A percentile compares a stretch with the other conserved stretches of the same genome.
These are phyloP conservation scores for Pachypeltis micranthus DNA, from an alignment of 1,140 invertebrate genomes.

Conservation along the genomic window DNA sequence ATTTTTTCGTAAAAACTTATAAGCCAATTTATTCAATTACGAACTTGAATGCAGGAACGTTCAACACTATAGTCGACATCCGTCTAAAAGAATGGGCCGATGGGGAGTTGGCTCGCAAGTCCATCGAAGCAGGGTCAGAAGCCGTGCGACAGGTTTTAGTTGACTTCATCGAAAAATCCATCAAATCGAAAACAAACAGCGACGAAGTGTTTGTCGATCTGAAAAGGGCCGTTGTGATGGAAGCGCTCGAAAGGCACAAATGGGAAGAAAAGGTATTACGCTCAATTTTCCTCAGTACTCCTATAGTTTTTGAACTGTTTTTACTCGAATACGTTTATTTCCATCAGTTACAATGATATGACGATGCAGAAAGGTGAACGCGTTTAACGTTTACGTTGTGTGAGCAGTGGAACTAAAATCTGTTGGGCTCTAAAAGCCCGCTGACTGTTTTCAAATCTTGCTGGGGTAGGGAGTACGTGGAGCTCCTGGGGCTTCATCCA, in stretches of 20 bases:
- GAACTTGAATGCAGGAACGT: constrained; percentile 56
- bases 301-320: too few relatives aligned
- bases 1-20: constrained; percentile 9
- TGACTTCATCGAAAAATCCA: constrained; percentile 60
- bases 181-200: constrained; percentile 53
- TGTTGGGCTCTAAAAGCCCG: too few relatives aligned
- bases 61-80: constrained; percentile 95
- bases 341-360: too few relatives aligned
- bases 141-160: constrained; percentile 76
- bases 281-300: too few relatives aligned
- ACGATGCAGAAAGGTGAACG: too few relatives aligned
- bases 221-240: constrained; percentile 76
- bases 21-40: neutral
- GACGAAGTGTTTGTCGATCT: constrained; percentile 86
- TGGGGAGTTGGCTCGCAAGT: constrained; percentile 66
- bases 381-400: too few relatives aligned
- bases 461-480: too few relatives aligned
- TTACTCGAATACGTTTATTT: too few relatives aligned
- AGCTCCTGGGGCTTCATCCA: too few relatives aligned
- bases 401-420: too few relatives aligned
- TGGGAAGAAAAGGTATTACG: constrained; percentile 92
- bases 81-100: constrained; percentile 94
- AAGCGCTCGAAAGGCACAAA: constrained; percentile 68
- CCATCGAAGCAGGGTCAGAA: constrained; percentile 76
- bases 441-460: too few relatives aligned